A percentile compares a stretch with the other conserved stretches of the same genome.
phyloP scores from a whole-genome alignment of 2,113 vertebrate genomes.

The Hippopotamus amphibius region DNA sequence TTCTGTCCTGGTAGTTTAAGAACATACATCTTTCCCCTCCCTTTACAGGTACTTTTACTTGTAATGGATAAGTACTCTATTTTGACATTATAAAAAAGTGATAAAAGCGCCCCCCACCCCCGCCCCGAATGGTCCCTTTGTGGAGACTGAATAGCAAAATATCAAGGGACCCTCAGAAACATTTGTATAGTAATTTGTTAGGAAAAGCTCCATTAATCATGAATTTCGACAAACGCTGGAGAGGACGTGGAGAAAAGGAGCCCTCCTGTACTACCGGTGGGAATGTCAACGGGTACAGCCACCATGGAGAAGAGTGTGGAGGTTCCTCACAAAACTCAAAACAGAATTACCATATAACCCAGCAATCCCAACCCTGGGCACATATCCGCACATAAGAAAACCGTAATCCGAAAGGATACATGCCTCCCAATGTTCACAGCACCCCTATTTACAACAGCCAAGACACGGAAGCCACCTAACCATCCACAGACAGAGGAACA shows the following conservation, averaged over 20 bases:
- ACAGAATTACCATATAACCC: neutral
- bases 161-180: neutral
- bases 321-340: neutral
- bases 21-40: neutral
- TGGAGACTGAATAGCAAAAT: neutral
- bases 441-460: neutral
- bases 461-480: neutral
- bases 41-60: neutral
- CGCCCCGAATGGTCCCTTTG: neutral
- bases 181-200: neutral
- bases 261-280: neutral
- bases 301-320: neutral
- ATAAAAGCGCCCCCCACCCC: neutral
- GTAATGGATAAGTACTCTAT: neutral
- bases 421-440: neutral
- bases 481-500: neutral
- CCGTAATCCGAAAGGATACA: neutral
- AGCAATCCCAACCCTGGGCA: neutral
- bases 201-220: neutral
- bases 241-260: neutral
- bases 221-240: neutral
- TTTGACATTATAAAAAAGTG: constrained; percentile 4
- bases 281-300: neutral
- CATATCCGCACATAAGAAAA: neutral
- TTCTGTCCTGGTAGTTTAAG: neutral